Percentiles rank a stretch among this genome's conserved stretches.
Evolutionary conservation across 2,888 invertebrate genomes (phyloP).

Genomic region (Amaurobius ferox): DNA sequence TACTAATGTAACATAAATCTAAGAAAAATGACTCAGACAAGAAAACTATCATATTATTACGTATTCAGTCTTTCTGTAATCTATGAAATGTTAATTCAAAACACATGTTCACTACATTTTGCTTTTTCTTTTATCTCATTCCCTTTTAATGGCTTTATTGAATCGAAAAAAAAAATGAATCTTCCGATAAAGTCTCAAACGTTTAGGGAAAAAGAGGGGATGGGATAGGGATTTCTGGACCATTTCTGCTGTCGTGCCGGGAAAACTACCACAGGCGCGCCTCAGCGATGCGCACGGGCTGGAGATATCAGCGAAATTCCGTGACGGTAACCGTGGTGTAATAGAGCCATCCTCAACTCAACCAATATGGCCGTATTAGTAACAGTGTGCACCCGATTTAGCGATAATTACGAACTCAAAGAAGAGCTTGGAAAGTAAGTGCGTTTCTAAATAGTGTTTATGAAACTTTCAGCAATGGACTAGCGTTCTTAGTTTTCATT

Average conservation of each 20-base stretch:
- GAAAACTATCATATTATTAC: no score
- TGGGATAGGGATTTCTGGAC: neutral
- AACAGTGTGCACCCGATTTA: conserved; percentile 92
- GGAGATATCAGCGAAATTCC: conserved; percentile 29
- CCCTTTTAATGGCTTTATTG: no score
- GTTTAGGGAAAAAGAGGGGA: no score
- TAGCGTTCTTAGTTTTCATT: neutral
- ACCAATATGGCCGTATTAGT: conserved; percentile 77
- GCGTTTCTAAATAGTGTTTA: conserved; percentile 62
- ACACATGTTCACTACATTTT: no score
- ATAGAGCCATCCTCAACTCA: conserved; percentile 18
- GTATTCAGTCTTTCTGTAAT: no score
- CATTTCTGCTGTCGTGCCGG: neutral
- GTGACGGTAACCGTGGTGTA: neutral
- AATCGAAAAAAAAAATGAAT: no score
- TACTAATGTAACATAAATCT: no score
- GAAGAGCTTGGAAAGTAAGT: conserved; percentile 99
- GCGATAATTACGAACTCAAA: conserved; percentile 99
- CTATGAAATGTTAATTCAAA: no score
- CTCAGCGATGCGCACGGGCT: conserved; percentile 48
- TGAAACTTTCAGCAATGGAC: neutral
- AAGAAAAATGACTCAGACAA: no score
- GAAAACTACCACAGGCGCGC: conserved; percentile 8
- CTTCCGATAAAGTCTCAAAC: no score
- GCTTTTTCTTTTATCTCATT: no score